Evolutionary conservation across 2,797 vertebrate species (phyloP).

Genomic region (Agapornis canus): DNA sequence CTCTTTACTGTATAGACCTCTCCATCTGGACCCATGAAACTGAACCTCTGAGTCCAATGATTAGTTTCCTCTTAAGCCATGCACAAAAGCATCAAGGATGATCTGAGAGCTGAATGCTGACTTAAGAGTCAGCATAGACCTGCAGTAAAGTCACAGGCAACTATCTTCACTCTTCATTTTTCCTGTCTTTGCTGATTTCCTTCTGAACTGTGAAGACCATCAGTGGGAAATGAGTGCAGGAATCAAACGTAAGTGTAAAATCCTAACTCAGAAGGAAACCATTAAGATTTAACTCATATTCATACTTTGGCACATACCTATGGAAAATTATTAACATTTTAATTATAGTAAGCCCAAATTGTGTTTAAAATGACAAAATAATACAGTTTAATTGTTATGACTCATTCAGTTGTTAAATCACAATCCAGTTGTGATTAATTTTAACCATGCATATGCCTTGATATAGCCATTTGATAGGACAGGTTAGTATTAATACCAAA

Average conservation of each 20-base stretch:
- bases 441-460: not conserved
- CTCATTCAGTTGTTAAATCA: not conserved
- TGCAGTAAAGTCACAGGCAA: not conserved
- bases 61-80: not conserved
- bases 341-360: not conserved
- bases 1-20: not conserved
- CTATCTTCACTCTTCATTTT: not conserved
- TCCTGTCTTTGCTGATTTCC: not conserved
- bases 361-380: not conserved
- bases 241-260: not conserved
- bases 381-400: not conserved
- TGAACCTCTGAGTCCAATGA: not conserved
- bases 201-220: not conserved
- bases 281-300: not conserved
- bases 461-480: not conserved
- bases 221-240: not conserved
- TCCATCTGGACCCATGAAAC: not conserved
- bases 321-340: not conserved
- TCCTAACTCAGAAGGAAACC: not conserved
- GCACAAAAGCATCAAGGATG: not conserved
- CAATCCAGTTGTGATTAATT: not conserved
- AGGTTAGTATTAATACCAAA: not conserved
- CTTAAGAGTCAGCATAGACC: not conserved
- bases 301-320: not conserved
- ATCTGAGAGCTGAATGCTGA: not conserved